Percentiles rank a stretch among this genome's conserved stretches.
phyloP scores from a whole-genome alignment of 1,140 invertebrate genomes.

The Heliconius hewitsoni region DNA sequence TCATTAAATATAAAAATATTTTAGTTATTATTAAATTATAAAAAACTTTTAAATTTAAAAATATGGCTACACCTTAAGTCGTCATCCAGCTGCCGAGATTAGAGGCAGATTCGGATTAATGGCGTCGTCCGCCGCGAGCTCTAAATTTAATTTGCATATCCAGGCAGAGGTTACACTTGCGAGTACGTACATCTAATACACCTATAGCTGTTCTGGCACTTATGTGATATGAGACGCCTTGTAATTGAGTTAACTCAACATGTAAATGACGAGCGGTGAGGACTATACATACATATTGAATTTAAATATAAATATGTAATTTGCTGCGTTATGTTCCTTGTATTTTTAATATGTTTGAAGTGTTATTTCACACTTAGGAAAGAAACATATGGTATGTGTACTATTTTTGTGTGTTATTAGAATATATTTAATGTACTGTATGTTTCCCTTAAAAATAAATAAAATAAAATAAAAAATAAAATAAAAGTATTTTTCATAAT shows the following conservation, averaged over 20 bases:
- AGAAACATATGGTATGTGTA: too few species aligned
- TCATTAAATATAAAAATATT: too few species aligned
- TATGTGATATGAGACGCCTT: background rate
- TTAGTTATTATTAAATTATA: background rate
- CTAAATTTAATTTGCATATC: slow-evolving; percentile 37
- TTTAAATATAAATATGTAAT: background rate
- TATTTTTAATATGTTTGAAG: too few species aligned
- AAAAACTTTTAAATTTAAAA: slow-evolving; percentile 3
- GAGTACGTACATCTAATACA: background rate
- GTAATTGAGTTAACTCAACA: background rate
- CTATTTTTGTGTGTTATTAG: too few species aligned
- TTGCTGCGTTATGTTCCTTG: too few species aligned
- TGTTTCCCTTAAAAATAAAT: too few species aligned
- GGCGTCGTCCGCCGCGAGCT: slow-evolving; percentile 34
- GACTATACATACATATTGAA: background rate
- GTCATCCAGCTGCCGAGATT: slow-evolving; percentile 35
- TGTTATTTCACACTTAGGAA: too few species aligned
- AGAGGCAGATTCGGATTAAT: slow-evolving; percentile 35
- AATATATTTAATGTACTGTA: too few species aligned
- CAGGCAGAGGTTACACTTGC: slow-evolving; percentile 22
- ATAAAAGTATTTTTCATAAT: too few species aligned
- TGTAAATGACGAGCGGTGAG: background rate
- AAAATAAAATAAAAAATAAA: too few species aligned
- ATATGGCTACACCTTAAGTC: slow-evolving; percentile 18
- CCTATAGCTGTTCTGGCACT: background rate